Evolutionary conservation across 2,113 vertebrate species (phyloP), one percentile per base, ranked within the genome.

Genomic region (Antennarius striatus): DNA sequence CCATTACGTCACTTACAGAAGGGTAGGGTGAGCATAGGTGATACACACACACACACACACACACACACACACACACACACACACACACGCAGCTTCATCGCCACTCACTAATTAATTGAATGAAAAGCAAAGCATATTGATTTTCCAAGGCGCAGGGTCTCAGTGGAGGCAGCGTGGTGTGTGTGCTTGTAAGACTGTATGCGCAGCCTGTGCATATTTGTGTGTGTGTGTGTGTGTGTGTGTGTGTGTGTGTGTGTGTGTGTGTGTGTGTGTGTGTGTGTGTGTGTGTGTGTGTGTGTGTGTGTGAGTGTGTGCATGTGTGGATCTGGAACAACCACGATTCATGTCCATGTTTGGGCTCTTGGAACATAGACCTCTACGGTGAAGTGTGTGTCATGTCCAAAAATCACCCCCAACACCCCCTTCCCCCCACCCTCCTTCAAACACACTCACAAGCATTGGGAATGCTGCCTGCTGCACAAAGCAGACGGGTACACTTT

Each of bases 271-370:
- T 30, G 36, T 13, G 43, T 56, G 47, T 75, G 28, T n/a, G 54
- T 73, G 58, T n/a, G n/a, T n/a, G n/a, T n/a, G n/a, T n/a, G n/a
- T 47, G 45, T 47, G 45, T 15, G 12, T 47, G 45, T 54, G 56
- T 64, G 10, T 30, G 36, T 13, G 43, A 52, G 47, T 75, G 28
- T n/a, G 17, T 59, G 4, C 59, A 71, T 71, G 73, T 68, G 71
- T 67, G 79, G 79, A 66, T 89, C 82, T 71, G 58, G 68, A 39
- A 60, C 76, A 55, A 16, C 54, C 61, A 51, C 56, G 36, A 47
- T 68, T 53, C 74, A 61, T 80, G 77, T 62, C 86, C 78, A 82
- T 87, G 73, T 90, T 86, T 88, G 77, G 86, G 28, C 64, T 75
- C 56, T 56, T 71, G 75, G 61, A 75, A 68, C 47, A 56, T 30